phyloP scores from a whole-genome alignment of 2,113 vertebrate species.

The Petrocephalus microphthalmus region DNA sequence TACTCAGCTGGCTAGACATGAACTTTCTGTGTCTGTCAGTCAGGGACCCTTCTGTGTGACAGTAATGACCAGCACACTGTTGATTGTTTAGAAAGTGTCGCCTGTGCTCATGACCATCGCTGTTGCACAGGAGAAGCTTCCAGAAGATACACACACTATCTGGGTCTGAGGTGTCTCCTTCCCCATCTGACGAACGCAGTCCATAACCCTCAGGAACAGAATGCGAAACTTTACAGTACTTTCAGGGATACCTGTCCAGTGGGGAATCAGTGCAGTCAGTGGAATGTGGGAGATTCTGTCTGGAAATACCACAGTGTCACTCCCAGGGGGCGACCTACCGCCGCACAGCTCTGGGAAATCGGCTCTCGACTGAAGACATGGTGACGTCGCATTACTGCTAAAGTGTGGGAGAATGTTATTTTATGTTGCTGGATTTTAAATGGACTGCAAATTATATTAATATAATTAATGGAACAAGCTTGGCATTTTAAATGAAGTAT shows the following conservation, averaged over 20 bases:
- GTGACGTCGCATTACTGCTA: neutral
- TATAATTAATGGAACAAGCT: neutral
- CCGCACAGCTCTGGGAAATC: neutral
- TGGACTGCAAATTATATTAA: neutral
- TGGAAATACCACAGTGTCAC: neutral
- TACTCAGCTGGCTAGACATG: neutral
- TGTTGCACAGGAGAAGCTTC: conserved; percentile 55
- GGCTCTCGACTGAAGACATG: neutral
- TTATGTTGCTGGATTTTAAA: neutral
- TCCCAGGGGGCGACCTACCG: neutral
- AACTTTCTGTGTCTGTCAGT: neutral
- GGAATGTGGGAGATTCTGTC: neutral
- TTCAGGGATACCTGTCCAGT: neutral
- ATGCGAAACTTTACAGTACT: neutral
- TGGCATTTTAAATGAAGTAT: conserved; percentile 19
- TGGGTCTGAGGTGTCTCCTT: conserved; percentile 57
- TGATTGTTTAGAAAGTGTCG: neutral
- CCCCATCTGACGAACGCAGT: neutral
- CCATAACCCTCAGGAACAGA: neutral
- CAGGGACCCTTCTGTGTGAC: neutral
- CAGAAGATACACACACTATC: conserved; percentile 59
- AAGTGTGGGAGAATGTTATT: neutral
- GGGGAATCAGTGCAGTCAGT: neutral
- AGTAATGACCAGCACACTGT: neutral
- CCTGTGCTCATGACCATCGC: neutral